phyloP scores from a whole-genome alignment of 2,113 vertebrate genomes.

The Trachemys scripta region DNA sequence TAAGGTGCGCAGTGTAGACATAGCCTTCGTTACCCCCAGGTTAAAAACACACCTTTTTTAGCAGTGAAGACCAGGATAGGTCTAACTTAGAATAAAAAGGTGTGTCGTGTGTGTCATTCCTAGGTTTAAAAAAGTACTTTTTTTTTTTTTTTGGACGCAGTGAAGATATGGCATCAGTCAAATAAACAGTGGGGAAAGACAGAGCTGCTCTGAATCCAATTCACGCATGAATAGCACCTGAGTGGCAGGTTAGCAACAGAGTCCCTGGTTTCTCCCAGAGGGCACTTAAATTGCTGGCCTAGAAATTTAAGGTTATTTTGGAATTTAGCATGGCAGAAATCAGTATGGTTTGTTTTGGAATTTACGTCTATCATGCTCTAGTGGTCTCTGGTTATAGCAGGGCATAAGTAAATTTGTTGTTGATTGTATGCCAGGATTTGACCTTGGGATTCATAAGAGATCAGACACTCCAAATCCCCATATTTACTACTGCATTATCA shows the following conservation, averaged over 20 bases:
- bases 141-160: too few relatives aligned
- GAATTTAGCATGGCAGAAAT: not conserved
- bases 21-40: not conserved
- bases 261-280: not conserved
- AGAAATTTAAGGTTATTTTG: not conserved
- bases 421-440: conserved; percentile 11
- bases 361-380: fast-evolving
- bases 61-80: not conserved
- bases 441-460: conserved; percentile 46
- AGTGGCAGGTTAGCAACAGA: not conserved
- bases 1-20: too few relatives aligned
- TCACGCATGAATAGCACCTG: not conserved
- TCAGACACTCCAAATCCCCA: conserved; percentile 3
- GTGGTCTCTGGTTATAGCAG: not conserved
- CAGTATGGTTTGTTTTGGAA: not conserved
- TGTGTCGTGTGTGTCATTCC: not conserved
- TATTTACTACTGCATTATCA: conserved; percentile 37
- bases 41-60: not conserved
- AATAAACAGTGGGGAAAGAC: not conserved
- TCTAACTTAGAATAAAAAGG: not conserved
- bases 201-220: not conserved
- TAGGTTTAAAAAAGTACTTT: not conserved
- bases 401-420: not conserved
- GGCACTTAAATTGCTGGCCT: not conserved
- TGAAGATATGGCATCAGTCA: not conserved